Evolutionary conservation across 2,797 vertebrate species (phyloP), one percentile per base, ranked within the genome.

Genomic region (Sciurus carolinensis): DNA sequence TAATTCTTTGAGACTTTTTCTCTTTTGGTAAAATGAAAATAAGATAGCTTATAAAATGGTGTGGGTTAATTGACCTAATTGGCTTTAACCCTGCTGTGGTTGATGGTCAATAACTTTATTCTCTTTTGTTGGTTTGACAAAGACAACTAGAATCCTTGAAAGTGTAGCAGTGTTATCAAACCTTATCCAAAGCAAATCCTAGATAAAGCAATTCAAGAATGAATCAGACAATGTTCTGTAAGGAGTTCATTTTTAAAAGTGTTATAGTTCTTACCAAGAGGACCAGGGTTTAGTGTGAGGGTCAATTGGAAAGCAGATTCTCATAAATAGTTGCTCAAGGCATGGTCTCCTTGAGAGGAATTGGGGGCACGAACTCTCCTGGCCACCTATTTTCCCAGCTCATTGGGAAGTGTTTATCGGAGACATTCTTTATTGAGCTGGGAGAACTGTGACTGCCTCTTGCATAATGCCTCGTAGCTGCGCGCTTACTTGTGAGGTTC

Each of bases 241-340:
- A 92, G 52, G 9, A 82, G n/a, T 15, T 90, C 73, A 62, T 90
- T 92, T 94, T 88, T 83, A 75, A 80, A 96, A 95, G 69, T 62
- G 44, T 24, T 86, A 14, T 28, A 87, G 50, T n/a, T 90, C 50
- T 90, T 82, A 59, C 14, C 77, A 36, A n/a, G 42, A 95, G 42
- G 85, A 71, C 52, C 7, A 72, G 39, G 44, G 59, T 91, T 94
- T 96, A 80, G 13, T 79, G 36, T 67, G 28, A 92, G 39, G 85
- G 57, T 95, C 90, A 92, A 88, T 0, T 66, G 83, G 91, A 96
- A 95, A 86, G 81, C 12, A 33, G 52, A 54, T 69, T 81, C 84
- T 90, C 90, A 0, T 80, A 92, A 93, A 87, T n/a, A 59, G 67
- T 71, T 86, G 52, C 64, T 91, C 59, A 75, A 92, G 90, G 44